phyloP scores from a whole-genome alignment of 2,888 invertebrate genomes.

The Cabera pusaria region DNA sequence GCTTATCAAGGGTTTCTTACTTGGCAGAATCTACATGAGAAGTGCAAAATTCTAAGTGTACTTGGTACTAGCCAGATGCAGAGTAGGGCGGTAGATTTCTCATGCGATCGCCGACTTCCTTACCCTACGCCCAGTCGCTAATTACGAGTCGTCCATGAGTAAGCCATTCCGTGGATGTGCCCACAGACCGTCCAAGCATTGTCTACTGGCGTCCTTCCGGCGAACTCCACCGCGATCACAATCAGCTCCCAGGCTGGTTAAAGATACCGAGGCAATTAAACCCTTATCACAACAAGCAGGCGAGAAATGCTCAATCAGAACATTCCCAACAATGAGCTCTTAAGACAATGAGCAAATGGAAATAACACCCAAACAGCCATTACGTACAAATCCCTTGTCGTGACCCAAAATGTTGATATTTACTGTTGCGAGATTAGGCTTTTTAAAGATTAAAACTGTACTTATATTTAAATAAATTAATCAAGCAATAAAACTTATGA shows the following conservation, averaged over 20 bases:
- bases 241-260: slow-evolving; percentile 47
- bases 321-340: slow-evolving; percentile 1
- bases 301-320: slow-evolving; percentile 23
- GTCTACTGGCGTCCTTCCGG: slow-evolving; percentile 62
- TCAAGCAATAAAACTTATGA: slow-evolving; percentile 12
- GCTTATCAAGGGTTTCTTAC: too few species aligned
- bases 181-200: slow-evolving; percentile 54
- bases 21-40: too few species aligned
- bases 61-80: too few species aligned
- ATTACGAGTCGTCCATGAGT: slow-evolving; percentile 68
- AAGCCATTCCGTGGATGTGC: slow-evolving; percentile 58
- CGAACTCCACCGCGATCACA: slow-evolving; percentile 54
- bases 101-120: slow-evolving; percentile 68
- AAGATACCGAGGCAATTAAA: slow-evolving; percentile 33
- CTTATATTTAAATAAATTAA: slow-evolving; percentile 8
- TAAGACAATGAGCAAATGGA: slow-evolving; percentile 1
- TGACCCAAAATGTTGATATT: slow-evolving; percentile 7
- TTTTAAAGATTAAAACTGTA: slow-evolving; percentile 10
- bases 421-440: slow-evolving; percentile 4
- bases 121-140: slow-evolving; percentile 55
- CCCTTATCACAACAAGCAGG: slow-evolving; percentile 33
- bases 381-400: slow-evolving; percentile 1
- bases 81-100: slow-evolving; percentile 58
- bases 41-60: too few species aligned
- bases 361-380: slow-evolving; percentile 3